Evolutionary conservation across 2,797 vertebrate species (phyloP), one percentile per base, ranked within the genome.

Genomic region (Mallotus villosus): DNA sequence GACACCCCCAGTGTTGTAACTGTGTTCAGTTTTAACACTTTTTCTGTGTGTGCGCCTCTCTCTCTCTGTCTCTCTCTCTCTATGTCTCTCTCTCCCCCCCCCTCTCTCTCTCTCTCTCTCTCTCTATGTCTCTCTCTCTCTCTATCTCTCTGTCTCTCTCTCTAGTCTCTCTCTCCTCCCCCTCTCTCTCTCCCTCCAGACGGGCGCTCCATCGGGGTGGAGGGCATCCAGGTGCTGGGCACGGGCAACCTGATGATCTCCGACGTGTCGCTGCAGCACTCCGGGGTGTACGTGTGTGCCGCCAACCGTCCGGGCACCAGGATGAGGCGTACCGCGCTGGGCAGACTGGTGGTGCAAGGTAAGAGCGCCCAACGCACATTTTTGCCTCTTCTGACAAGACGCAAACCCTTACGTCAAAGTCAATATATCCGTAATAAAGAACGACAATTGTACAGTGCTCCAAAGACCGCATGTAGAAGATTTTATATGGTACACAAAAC

Each of bases 171-270:
- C n/a, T n/a, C n/a, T n/a, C 21, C 37, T 19, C 53, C 0, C 27
- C 19, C 3, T 63, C 5, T 63, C 8, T 34, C 5, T 4, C 25
- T 12, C 3, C 59, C 24, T 72, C 2, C 81, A 94, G 93, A 94
- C 0, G 92, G 94, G 3, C 84, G 89, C 60, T 94, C 93, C 68
- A 94, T 94, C 0, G 88, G 93, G 0, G 87, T 94, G 60, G 94
- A 94, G 74, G 93, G 93, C 0, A 93, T 95, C 78, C 92, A 94
- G 81, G 93, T 94, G 14, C 83, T 94, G 17, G 94, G 95, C 1
- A 92, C 93, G 0, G 87, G 94, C 60, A 95, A 93, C 81, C 88
- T 94, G 75, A 92, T 93, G 92, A 94, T 95, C 84, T 94, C 94
- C 0, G 91, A 95, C 0, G 86, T 93, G 37, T 90, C 91, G 0